Evolutionary conservation across 2,888 invertebrate genomes (phyloP).

Genomic region (Mythimna lalbum): DNA sequence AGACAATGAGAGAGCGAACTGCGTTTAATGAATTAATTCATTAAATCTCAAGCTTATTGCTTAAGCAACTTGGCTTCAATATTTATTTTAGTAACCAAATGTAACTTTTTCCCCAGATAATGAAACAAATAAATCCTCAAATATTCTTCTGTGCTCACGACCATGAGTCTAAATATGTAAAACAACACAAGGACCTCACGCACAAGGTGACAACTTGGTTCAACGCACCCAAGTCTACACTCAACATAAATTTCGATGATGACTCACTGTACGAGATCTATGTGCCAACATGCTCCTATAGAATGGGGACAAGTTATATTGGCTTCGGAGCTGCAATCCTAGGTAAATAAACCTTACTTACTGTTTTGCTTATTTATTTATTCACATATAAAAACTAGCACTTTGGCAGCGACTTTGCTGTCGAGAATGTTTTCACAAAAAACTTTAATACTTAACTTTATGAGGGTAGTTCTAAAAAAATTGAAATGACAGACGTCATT

Average conservation of each 20-base stretch:
- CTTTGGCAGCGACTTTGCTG: not conserved
- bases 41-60: no score
- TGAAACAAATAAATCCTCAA: conserved; percentile 89
- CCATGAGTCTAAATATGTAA: conserved; percentile 92
- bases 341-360: conserved; percentile 86
- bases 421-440: no score
- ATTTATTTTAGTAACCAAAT: not conserved
- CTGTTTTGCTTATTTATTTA: not conserved
- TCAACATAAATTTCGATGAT: conserved; percentile 71
- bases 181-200: conserved; percentile 74
- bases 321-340: conserved; percentile 96
- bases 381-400: not conserved
- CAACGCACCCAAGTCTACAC: conserved; percentile 65
- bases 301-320: conserved; percentile 97
- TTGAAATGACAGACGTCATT: no score
- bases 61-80: not conserved
- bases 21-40: no score
- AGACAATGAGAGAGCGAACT: no score
- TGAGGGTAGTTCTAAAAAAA: no score
- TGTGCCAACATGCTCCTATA: conserved; percentile 98
- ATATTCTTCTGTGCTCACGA: conserved; percentile 92
- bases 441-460: no score
- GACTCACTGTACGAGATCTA: conserved; percentile 93
- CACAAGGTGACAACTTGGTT: conserved; percentile 69
- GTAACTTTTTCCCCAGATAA: conserved; percentile 87